phyloP scores from a whole-genome alignment of 1,140 invertebrate species.

The Cotesia chilonis region DNA sequence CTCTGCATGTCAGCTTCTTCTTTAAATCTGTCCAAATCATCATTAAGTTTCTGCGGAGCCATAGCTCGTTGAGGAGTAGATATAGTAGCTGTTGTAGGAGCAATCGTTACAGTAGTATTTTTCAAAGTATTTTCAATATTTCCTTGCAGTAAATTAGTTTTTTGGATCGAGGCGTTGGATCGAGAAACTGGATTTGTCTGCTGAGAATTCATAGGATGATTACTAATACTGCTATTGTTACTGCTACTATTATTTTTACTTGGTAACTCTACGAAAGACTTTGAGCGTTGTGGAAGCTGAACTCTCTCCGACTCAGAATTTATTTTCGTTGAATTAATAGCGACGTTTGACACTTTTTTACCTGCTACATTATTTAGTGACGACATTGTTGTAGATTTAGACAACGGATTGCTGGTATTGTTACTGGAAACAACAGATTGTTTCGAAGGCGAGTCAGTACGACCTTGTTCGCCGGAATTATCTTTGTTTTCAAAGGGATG shows the following conservation, averaged over 20 bases:
- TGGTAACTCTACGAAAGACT: constrained; percentile 39
- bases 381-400: constrained; percentile 26
- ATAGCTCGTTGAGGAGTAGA: neutral
- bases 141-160: constrained; percentile 9
- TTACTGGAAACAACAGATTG: constrained; percentile 39
- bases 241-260: constrained; percentile 19
- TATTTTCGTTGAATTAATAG: constrained; percentile 19
- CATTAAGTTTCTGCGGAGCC: constrained; percentile 56
- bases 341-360: constrained; percentile 33
- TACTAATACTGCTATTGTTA: neutral
- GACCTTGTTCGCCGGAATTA: constrained; percentile 36
- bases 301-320: constrained; percentile 26
- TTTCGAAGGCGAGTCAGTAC: no score
- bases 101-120: no score
- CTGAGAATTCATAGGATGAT: neutral
- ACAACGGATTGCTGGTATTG: constrained; percentile 20
- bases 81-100: no score
- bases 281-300: constrained; percentile 37
- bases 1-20: constrained; percentile 72
- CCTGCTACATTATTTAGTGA: constrained; percentile 14
- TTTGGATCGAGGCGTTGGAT: constrained; percentile 21
- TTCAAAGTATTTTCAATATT: constrained; percentile 18
- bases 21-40: constrained; percentile 72
- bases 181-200: neutral
- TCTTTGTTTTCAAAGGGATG: constrained; percentile 51